These are phyloP conservation scores for Lutjanus campechanus DNA, from an alignment of 2,797 vertebrate species.

Conservation along the genomic window DNA sequence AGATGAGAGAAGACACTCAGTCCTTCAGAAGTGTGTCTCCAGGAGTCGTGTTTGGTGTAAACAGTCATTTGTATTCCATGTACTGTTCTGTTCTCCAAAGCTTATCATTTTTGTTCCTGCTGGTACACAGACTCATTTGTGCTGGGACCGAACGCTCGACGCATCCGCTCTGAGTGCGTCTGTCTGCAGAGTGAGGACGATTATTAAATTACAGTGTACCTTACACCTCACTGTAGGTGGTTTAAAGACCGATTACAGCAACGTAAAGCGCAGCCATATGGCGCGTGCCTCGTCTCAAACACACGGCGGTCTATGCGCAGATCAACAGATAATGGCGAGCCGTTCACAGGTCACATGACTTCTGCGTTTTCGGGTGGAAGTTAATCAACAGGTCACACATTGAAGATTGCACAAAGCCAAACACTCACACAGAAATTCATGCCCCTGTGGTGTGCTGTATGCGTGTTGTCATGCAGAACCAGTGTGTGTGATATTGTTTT, in stretches of 20 bases:
- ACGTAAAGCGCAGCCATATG: neutral
- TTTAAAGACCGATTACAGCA: constrained; percentile 13
- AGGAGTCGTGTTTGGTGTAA: constrained; percentile 26
- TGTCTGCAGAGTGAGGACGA: constrained; percentile 35
- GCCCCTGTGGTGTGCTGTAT: constrained; percentile 45
- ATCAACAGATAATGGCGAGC: constrained; percentile 30
- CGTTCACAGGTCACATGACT: constrained; percentile 31
- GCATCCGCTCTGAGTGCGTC: constrained; percentile 42
- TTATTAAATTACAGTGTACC: constrained; percentile 52
- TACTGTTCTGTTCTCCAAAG: constrained; percentile 58
- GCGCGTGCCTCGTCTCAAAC: constrained; percentile 1
- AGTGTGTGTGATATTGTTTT: constrained; percentile 74
- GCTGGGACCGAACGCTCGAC: constrained; percentile 40
- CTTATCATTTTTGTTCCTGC: constrained; percentile 71
- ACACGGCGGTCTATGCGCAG: neutral
- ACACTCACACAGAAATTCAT: constrained; percentile 22
- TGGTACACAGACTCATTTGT: constrained; percentile 64
- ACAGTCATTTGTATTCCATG: constrained; percentile 66
- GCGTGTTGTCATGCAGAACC: constrained; percentile 71
- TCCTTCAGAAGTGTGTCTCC: constrained; percentile 11
- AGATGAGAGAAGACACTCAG: constrained; percentile 5
- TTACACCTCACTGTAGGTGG: constrained; percentile 28
- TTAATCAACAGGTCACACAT: constrained; percentile 64
- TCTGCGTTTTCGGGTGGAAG: constrained; percentile 36
- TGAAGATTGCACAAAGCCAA: constrained; percentile 39